A percentile compares a stretch with the other conserved stretches of the same genome.
Conservation (phyloP, 2,797 vertebrate species). For the Emys orbicularis region DNA sequence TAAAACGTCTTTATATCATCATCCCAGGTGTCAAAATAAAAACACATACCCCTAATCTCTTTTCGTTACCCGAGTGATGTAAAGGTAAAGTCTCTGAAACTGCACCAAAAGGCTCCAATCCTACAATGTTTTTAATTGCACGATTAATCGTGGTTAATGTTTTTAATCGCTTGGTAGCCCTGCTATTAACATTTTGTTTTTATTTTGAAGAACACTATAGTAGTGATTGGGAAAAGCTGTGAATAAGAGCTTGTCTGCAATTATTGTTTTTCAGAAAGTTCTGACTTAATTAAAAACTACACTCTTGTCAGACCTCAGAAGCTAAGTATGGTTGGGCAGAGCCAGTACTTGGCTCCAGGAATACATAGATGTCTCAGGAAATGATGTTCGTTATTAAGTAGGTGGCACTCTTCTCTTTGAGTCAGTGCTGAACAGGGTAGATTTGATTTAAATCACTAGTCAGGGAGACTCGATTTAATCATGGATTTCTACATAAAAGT, state of each 20-base stretch:
- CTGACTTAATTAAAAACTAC: neutral
- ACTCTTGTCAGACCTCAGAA: neutral
- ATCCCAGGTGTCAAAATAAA: neutral
- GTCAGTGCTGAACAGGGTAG: neutral
- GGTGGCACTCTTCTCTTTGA: constrained; percentile 68
- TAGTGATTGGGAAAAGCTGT: neutral
- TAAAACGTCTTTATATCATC: neutral
- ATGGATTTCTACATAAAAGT: too few species aligned
- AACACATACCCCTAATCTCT: neutral
- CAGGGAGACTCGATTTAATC: too few species aligned
- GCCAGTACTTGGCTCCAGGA: neutral
- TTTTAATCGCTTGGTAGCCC: too few species aligned
- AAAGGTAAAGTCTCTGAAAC: neutral
- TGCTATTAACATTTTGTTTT: neutral
- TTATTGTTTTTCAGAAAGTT: neutral
- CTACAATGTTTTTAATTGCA: neutral
- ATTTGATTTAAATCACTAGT: too few species aligned
- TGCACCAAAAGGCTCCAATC: neutral
- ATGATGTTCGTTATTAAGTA: constrained; percentile 42
- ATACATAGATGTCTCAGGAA: neutral
- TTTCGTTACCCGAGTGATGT: neutral
- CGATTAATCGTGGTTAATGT: too few species aligned
- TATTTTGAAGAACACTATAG: neutral
- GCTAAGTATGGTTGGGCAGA: neutral
- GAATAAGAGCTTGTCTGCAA: neutral